Percentiles rank a stretch among this genome's conserved stretches.
Conservation (phyloP, 2,797 vertebrate genomes). For the Pelobates cultripes region DNA sequence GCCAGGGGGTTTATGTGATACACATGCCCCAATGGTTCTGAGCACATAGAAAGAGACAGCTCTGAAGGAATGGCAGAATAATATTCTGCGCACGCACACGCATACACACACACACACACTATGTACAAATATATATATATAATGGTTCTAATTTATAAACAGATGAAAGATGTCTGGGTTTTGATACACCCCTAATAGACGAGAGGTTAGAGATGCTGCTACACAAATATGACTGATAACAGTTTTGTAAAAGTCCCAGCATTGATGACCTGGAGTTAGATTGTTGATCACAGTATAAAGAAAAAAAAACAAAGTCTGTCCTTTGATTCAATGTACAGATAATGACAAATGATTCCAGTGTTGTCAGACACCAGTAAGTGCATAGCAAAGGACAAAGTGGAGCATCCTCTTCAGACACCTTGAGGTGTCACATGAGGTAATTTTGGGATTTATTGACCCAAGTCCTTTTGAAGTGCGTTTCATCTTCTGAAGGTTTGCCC, state of each 20-base stretch:
- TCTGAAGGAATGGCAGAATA: too few relatives aligned
- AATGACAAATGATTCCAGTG: conserved; percentile 63
- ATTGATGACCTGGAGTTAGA: conserved; percentile 53
- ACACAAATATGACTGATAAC: conserved; percentile 57
- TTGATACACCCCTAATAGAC: conserved; percentile 21
- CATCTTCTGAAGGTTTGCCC: conserved; percentile 28
- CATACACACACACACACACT: too few relatives aligned
- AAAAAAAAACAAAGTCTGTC: conserved; percentile 62
- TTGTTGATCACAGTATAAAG: conserved; percentile 73
- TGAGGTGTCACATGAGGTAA: conserved; percentile 46
- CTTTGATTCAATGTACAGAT: conserved; percentile 67
- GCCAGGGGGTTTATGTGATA: too few relatives aligned
- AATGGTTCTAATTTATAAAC: not conserved
- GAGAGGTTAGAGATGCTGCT: conserved; percentile 54
- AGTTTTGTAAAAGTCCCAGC: conserved; percentile 11
- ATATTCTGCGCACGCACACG: too few relatives aligned
- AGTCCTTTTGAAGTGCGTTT: conserved; percentile 27
- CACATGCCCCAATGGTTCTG: too few relatives aligned
- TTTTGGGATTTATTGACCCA: conserved; percentile 14
- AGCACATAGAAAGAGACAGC: too few relatives aligned
- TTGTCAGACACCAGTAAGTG: conserved; percentile 69
- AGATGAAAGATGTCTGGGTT: not conserved
- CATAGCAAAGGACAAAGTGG: conserved; percentile 65
- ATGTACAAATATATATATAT: too few relatives aligned
- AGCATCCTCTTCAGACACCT: conserved; percentile 51